Percentiles rank a stretch among this genome's conserved stretches.
Evolutionary conservation across 2,888 invertebrate genomes (phyloP).

Genomic region (Danaus chrysippus): DNA sequence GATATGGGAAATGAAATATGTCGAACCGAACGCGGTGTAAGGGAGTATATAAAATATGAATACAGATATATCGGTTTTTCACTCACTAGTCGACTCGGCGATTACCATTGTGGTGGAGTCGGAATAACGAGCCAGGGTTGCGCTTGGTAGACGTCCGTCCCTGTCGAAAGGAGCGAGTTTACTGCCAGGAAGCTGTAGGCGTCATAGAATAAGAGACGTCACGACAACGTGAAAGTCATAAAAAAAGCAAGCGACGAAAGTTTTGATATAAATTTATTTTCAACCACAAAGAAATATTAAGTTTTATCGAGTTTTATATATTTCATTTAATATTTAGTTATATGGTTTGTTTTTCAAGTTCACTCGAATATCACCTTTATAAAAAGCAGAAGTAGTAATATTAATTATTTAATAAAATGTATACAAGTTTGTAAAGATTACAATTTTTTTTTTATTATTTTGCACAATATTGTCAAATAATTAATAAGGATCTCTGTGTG

Average conservation of each 20-base stretch:
- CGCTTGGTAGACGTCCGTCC: conserved; percentile 38
- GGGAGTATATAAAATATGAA: background rate
- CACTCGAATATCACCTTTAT: too few species aligned
- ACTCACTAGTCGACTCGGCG: conserved; percentile 44
- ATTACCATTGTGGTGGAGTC: conserved; percentile 54
- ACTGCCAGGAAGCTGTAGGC: conserved; percentile 38
- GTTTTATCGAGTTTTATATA: too few species aligned
- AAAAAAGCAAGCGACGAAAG: conserved; percentile 19
- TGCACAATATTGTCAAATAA: too few species aligned
- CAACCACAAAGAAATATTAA: background rate
- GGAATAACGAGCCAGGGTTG: conserved; percentile 48
- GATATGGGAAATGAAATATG: conserved; percentile 52
- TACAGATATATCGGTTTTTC: conserved; percentile 8
- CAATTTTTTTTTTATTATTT: too few species aligned
- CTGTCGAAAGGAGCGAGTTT: conserved; percentile 28
- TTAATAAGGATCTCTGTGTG: background rate
- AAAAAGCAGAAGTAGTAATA: too few species aligned
- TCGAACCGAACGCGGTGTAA: conserved; percentile 23
- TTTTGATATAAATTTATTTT: conserved; percentile 14
- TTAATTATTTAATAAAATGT: too few species aligned
- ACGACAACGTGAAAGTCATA: too few species aligned
- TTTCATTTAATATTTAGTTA: too few species aligned
- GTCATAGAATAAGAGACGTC: conserved; percentile 30
- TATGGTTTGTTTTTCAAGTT: too few species aligned
- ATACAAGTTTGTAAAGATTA: too few species aligned